Base-by-base conservation (phyloP, 1,140 invertebrate species). In the Telenomus remus region DNA sequence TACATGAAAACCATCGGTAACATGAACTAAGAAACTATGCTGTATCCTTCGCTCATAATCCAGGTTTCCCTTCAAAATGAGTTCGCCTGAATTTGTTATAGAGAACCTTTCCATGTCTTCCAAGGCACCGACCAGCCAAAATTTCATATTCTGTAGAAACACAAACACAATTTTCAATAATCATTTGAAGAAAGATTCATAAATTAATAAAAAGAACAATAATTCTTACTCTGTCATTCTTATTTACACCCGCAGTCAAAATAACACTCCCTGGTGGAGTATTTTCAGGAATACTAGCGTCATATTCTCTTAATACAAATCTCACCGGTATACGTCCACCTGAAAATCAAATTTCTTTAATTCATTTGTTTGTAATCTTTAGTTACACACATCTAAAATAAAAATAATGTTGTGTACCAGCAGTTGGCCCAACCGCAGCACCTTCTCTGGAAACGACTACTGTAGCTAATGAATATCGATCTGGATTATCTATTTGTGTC, bases 401-500 rank as follows among this genome's bases (percentile, higher is more conserved):
- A 34, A 12, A 46, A 56, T 15, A 46, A 12, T 51, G 3, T 44
- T 13, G 48, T 14, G 66, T 80, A 88, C 86, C 87, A 60, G 81
- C 81, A 44, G 81, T 86, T 11, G 85, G 79, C 70, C 84, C 75
- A 61, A 84, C 57, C 74, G 73, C 70, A 72, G 83, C 70, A 68
- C 87, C 89, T 79, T 86, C 89, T 77, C 89, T 85, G 11, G 89
- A 90, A 19, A 96, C 88, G 51, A 94, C 91, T 35, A 97, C 87
- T 0, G 95, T 96, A 4, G 95, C 93, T 59, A 96, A 85, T 2
- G 95, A 93, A 83, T 95, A 97, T 43, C 95, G 90, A 87, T 97
- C 96, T 0, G 92, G 88, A 89, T 97, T 97, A 84, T 98, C 95
- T 48, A 93, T 89, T 86, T 97, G 95, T 0, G 93, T 94, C 12